These are phyloP conservation scores for Indri indri DNA, from an alignment of 2,113 vertebrate species.

Conservation along the genomic window DNA sequence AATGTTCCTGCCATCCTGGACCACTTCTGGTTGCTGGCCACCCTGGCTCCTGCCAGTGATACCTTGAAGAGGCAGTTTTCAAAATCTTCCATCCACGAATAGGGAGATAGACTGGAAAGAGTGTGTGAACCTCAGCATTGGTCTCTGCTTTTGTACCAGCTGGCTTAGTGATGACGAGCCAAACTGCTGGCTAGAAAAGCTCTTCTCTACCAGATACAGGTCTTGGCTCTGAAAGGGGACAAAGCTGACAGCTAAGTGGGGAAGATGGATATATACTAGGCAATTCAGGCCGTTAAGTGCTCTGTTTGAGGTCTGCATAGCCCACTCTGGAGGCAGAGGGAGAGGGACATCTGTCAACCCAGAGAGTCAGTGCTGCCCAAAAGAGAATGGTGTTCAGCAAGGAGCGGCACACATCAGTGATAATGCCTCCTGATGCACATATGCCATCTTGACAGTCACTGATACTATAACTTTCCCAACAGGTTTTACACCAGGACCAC, in stretches of 20 bases:
- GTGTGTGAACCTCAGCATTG: neutral
- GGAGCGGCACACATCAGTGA: neutral
- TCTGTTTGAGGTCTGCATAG: neutral
- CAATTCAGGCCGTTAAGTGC: neutral
- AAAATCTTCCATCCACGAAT: neutral
- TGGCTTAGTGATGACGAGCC: neutral
- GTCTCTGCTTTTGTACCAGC: neutral
- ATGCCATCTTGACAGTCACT: neutral
- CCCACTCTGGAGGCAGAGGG: neutral
- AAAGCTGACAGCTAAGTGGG: neutral
- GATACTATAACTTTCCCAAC: constrained; percentile 4
- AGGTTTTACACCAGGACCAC: constrained; percentile 91
- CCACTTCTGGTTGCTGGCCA: neutral
- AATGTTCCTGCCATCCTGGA: neutral
- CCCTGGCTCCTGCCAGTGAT: neutral
- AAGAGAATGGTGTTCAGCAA: neutral
- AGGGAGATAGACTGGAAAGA: neutral
- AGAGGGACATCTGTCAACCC: neutral
- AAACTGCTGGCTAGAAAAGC: neutral
- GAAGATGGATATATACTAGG: neutral
- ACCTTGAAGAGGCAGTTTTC: neutral
- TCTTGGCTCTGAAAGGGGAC: neutral
- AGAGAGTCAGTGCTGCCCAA: neutral
- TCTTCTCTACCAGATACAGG: neutral
- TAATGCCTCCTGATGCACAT: neutral